Evolutionary conservation across 1,140 invertebrate genomes (phyloP).

Genomic region (Orchestia grillus): DNA sequence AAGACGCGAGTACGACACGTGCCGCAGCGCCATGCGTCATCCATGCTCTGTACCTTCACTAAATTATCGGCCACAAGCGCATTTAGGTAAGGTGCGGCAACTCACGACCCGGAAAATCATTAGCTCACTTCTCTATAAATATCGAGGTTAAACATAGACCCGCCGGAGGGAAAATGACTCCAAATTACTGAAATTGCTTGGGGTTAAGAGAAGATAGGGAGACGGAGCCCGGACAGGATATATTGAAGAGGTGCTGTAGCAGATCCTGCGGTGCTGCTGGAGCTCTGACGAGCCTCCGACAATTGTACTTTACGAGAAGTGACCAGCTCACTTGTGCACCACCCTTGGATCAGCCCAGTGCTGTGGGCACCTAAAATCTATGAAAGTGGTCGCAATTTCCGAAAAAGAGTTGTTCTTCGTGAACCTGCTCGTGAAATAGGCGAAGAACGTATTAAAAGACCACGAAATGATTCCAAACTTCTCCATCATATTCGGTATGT

Average conservation of each 20-base stretch:
- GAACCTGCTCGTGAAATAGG: too few species aligned
- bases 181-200: conserved; percentile 48
- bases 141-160: conserved; percentile 45
- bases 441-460: too few species aligned
- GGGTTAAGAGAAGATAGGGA: conserved; percentile 48
- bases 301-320: not conserved
- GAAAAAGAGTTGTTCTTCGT: not conserved
- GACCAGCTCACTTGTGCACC: not conserved
- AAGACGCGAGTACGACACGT: not conserved
- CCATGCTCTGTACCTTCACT: not conserved
- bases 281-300: not conserved
- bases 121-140: conserved; percentile 50
- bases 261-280: not conserved
- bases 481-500: too few species aligned
- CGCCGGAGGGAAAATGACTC: conserved; percentile 48
- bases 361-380: not conserved
- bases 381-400: not conserved
- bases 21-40: not conserved
- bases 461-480: too few species aligned
- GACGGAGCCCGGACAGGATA: conserved; percentile 17
- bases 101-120: conserved; percentile 23
- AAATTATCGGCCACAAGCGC: conserved; percentile 14
- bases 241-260: not conserved
- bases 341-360: not conserved
- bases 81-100: conserved; percentile 24